Percentiles rank a stretch among this genome's conserved stretches.
These are phyloP conservation scores for Bombus vancouverensis DNA, from an alignment of 1,140 invertebrate genomes.

Conservation along the genomic window DNA sequence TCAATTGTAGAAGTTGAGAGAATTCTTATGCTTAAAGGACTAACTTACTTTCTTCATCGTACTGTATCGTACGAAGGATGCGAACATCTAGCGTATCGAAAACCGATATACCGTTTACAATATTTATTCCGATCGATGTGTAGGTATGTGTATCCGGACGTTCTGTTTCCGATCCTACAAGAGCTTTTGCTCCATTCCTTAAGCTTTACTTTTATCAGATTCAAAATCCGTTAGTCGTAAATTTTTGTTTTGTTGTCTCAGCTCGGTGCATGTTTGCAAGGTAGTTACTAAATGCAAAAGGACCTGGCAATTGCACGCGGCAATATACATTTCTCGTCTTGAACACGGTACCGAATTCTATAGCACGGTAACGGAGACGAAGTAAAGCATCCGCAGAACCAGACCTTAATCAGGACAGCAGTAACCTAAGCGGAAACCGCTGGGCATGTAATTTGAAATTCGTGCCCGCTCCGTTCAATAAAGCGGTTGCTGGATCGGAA, in stretches of 20 bases:
- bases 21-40: no score
- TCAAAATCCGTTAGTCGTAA: background rate
- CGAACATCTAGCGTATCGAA: background rate
- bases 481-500: background rate
- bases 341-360: background rate
- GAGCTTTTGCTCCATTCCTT: no score
- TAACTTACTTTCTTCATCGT: no score
- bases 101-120: background rate
- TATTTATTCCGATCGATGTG: background rate
- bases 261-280: no score
- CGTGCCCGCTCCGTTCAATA: background rate
- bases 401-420: no score
- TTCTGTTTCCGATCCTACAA: background rate
- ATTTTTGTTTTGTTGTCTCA: no score
- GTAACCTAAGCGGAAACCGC: background rate
- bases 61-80: no score
- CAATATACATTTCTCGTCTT: no score
- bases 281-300: no score
- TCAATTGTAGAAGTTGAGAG: background rate
- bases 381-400: background rate
- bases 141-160: background rate
- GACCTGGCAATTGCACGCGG: no score
- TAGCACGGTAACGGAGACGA: background rate
- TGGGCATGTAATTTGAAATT: conserved; percentile 3
- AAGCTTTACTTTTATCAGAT: background rate